A percentile compares a stretch with the other conserved stretches of the same genome.
Evolutionary conservation across 2,113 vertebrate species (phyloP).

Genomic region (Buteo buteo): DNA sequence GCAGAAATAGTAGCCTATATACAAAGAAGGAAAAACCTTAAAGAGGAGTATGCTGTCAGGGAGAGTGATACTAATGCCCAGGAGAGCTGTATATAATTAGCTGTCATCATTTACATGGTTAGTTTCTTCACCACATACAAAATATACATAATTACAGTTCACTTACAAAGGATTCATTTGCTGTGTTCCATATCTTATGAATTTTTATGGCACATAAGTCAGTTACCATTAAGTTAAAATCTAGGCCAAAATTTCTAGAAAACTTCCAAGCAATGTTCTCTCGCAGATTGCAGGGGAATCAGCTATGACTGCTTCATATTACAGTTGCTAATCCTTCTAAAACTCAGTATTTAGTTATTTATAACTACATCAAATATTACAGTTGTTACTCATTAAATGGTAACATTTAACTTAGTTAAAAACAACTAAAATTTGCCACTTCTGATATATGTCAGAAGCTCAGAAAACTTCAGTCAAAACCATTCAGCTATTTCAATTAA

Average conservation of each 20-base stretch:
- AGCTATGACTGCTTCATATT: background rate
- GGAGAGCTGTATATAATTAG: slow-evolving; percentile 61
- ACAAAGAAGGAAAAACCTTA: slow-evolving; percentile 32
- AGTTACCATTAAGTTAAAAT: background rate
- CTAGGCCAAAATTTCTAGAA: background rate
- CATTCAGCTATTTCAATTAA: background rate
- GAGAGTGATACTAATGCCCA: slow-evolving; percentile 55
- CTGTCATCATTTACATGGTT: slow-evolving; percentile 64
- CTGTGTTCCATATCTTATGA: background rate
- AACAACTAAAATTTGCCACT: background rate
- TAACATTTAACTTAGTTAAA: background rate
- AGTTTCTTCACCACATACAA: slow-evolving; percentile 49
- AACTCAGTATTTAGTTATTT: background rate
- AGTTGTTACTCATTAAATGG: background rate
- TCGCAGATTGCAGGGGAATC: background rate
- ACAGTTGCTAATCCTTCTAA: background rate
- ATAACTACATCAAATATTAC: background rate
- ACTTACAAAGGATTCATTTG: slow-evolving; percentile 31
- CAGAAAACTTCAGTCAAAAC: background rate
- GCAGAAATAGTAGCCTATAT: background rate
- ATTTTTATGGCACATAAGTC: background rate
- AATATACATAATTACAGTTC: slow-evolving; percentile 55
- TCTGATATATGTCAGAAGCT: background rate
- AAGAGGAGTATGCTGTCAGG: slow-evolving; percentile 25
- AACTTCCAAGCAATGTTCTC: background rate